These are phyloP conservation scores for Aplocera efformata DNA, from an alignment of 2,888 invertebrate genomes.

Conservation along the genomic window DNA sequence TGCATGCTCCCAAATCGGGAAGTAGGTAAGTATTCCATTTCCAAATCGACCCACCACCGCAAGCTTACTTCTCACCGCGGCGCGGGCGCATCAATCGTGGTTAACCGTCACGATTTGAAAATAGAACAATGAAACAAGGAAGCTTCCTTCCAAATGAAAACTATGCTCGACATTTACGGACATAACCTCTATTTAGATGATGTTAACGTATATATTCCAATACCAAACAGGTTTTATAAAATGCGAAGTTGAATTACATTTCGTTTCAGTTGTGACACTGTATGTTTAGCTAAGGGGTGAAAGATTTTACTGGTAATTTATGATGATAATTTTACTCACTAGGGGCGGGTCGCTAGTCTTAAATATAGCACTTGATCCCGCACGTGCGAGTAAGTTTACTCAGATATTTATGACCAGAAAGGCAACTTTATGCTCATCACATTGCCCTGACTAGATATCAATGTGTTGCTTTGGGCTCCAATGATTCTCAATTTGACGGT, in stretches of 20 bases:
- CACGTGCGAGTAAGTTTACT: too few species aligned
- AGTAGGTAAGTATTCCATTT: slow-evolving; percentile 37
- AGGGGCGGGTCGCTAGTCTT: too few species aligned
- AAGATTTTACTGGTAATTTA: slow-evolving; percentile 25
- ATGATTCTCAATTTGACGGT: too few species aligned
- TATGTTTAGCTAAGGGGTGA: slow-evolving; percentile 36
- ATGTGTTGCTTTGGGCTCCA: too few species aligned
- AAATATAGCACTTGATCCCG: too few species aligned
- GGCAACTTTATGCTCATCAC: too few species aligned
- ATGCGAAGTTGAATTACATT: slow-evolving; percentile 39
- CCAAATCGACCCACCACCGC: slow-evolving; percentile 33
- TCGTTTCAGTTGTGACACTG: slow-evolving; percentile 33
- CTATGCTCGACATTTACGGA: slow-evolving; percentile 15
- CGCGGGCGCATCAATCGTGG: slow-evolving; percentile 44
- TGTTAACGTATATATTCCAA: slow-evolving; percentile 15
- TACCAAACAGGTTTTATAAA: slow-evolving; percentile 24
- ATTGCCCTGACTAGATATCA: too few species aligned
- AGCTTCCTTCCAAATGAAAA: slow-evolving; percentile 29
- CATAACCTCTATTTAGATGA: slow-evolving; percentile 7
- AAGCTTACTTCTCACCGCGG: slow-evolving; percentile 33
- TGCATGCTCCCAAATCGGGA: slow-evolving; percentile 22
- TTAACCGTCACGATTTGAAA: slow-evolving; percentile 44
- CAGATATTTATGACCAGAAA: too few species aligned
- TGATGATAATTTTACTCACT: too few species aligned
- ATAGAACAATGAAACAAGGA: slow-evolving; percentile 55